Conservation (phyloP, 2,797 vertebrate genomes). For the Apogon hyalosoma region DNA sequence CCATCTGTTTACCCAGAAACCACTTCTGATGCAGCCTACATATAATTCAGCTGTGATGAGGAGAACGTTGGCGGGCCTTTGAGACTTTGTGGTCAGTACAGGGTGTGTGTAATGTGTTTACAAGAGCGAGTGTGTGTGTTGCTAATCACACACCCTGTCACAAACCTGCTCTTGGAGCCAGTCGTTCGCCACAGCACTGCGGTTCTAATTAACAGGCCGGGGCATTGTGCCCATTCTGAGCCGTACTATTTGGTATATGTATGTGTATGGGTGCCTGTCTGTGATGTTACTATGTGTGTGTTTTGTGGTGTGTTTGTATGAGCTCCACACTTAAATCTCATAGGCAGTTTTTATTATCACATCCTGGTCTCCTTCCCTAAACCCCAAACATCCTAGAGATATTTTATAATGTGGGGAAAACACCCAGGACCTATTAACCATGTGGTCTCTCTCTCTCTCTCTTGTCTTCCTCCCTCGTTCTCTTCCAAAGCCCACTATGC, state of each 20-base stretch:
- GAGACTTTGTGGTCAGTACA: constrained; percentile 76
- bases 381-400: constrained; percentile 68
- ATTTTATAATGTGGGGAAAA: constrained; percentile 69
- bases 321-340: constrained; percentile 47
- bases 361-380: constrained; percentile 64
- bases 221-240: constrained; percentile 61
- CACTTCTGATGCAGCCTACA: constrained; percentile 76
- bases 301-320: constrained; percentile 50
- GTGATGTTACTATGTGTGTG: constrained; percentile 31
- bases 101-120: constrained; percentile 82
- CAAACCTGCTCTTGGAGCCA: constrained; percentile 79
- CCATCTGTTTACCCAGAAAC: constrained; percentile 76
- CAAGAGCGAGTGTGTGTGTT: constrained; percentile 77
- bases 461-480: constrained; percentile 17
- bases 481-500: constrained; percentile 46
- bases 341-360: constrained; percentile 66
- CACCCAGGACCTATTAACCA: constrained; percentile 67
- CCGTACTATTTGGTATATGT: constrained; percentile 43
- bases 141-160: constrained; percentile 82
- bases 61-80: constrained; percentile 70
- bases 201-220: constrained; percentile 78
- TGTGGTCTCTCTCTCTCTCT: constrained; percentile 53
- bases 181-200: constrained; percentile 70
- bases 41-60: constrained; percentile 76
- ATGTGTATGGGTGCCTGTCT: constrained; percentile 23